phyloP scores from a whole-genome alignment of 2,113 vertebrate species.

The Panthera leo region DNA sequence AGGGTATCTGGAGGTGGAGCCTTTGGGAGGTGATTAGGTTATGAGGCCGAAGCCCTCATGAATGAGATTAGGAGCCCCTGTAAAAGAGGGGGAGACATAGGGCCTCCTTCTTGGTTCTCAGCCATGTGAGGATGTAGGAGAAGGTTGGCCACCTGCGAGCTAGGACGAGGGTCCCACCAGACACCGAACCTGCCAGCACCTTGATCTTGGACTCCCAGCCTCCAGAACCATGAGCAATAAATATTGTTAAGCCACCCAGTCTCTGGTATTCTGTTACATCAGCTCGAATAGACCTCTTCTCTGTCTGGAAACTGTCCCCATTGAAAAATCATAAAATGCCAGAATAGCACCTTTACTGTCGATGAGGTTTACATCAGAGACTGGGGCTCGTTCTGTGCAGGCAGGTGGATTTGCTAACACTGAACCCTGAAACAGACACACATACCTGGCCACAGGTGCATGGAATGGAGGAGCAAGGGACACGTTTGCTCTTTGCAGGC shows the following conservation, averaged over 20 bases:
- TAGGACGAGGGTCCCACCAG: neutral
- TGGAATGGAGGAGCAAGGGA: neutral
- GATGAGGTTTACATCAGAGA: neutral
- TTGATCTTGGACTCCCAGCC: neutral
- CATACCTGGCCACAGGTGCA: neutral
- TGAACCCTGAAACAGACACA: neutral
- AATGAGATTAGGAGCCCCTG: neutral
- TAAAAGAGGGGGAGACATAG: neutral
- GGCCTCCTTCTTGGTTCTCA: neutral
- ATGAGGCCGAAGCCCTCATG: neutral
- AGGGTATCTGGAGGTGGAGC: neutral
- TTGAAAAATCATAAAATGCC: neutral
- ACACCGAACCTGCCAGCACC: too few relatives aligned
- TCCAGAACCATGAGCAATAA: neutral
- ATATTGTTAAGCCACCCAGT: neutral
- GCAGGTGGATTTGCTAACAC: neutral
- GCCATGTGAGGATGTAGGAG: too few relatives aligned
- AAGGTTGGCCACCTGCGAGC: neutral
- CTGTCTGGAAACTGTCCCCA: neutral
- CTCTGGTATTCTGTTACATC: neutral
- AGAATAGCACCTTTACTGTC: neutral
- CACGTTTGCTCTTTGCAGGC: accelerated
- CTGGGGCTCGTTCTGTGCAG: neutral
- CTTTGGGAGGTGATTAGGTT: neutral
- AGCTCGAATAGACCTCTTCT: neutral